Evolutionary conservation across 2,113 vertebrate species (phyloP).

Genomic region (Fulmarus glacialis): DNA sequence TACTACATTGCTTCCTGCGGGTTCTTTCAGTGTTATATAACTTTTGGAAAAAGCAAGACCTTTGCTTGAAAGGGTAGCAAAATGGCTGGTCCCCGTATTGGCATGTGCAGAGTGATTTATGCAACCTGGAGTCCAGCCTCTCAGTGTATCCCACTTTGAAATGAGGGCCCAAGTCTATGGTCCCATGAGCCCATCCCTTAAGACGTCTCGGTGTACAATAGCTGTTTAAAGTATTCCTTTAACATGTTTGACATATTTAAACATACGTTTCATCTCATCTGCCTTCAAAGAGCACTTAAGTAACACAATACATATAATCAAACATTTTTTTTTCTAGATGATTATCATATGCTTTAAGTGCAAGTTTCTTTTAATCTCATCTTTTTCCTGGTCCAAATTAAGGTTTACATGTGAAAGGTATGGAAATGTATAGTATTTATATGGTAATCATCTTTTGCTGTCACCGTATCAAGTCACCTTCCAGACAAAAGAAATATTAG

Average conservation of each 20-base stretch:
- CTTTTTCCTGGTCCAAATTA: not conserved
- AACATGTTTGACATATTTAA: not conserved
- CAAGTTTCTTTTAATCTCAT: constrained; percentile 31
- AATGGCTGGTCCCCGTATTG: not conserved
- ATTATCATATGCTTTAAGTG: not conserved
- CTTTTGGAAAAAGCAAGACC: not conserved
- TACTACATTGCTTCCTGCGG: not conserved
- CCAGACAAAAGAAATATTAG: not conserved
- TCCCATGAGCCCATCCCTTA: not conserved
- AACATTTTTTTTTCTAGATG: not conserved
- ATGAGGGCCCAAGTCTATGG: not conserved
- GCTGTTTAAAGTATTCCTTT: constrained; percentile 3
- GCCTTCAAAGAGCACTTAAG: constrained; percentile 24
- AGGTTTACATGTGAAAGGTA: not conserved
- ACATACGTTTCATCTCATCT: not conserved
- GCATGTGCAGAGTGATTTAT: not conserved
- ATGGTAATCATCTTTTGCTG: not conserved
- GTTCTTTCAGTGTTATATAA: not conserved
- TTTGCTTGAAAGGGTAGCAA: not conserved
- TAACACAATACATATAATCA: constrained; percentile 35
- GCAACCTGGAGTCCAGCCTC: not conserved
- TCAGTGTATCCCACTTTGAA: not conserved
- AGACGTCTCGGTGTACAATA: not conserved
- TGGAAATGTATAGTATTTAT: not conserved
- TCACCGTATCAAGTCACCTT: not conserved